Conservation (phyloP, 1,140 invertebrate species). For the Pararge aegeria region DNA sequence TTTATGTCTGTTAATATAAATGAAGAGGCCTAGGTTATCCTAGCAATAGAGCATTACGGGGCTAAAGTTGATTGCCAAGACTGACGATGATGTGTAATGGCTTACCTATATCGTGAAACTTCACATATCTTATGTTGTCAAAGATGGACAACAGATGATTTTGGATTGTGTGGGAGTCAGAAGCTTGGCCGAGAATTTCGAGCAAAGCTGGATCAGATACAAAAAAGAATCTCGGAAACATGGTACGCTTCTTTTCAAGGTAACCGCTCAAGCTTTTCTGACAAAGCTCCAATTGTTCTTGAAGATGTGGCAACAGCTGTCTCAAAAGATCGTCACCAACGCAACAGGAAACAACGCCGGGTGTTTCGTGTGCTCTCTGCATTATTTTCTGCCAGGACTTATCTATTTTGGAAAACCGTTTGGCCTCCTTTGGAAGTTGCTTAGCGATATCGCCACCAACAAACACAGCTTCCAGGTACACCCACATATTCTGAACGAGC, state of each 20-base stretch:
- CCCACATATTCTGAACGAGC: constrained; percentile 98
- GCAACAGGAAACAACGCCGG: constrained; percentile 96
- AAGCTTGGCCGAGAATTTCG: constrained; percentile 97
- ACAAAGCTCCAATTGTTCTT: constrained; percentile 97
- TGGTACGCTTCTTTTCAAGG: constrained; percentile 96
- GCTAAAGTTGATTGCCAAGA: no score
- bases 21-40: no score
- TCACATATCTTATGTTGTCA: constrained; percentile 95
- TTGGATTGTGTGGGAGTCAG: constrained; percentile 98
- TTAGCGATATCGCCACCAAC: constrained; percentile 99
- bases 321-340: constrained; percentile 96
- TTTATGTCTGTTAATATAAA: no score
- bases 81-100: no score
- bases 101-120: constrained; percentile 93
- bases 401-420: constrained; percentile 97
- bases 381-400: constrained; percentile 99
- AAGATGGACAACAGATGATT: constrained; percentile 97
- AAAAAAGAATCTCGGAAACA: constrained; percentile 99
- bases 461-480: constrained; percentile 98
- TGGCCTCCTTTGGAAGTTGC: constrained; percentile 96
- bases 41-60: no score
- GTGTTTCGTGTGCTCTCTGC: constrained; percentile 96
- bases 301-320: constrained; percentile 95
- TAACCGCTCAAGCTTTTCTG: constrained; percentile 98
- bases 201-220: constrained; percentile 97